A percentile compares a stretch with the other conserved stretches of the same genome.
phyloP scores from a whole-genome alignment of 2,888 invertebrate species.

The Andrena bucephala region DNA sequence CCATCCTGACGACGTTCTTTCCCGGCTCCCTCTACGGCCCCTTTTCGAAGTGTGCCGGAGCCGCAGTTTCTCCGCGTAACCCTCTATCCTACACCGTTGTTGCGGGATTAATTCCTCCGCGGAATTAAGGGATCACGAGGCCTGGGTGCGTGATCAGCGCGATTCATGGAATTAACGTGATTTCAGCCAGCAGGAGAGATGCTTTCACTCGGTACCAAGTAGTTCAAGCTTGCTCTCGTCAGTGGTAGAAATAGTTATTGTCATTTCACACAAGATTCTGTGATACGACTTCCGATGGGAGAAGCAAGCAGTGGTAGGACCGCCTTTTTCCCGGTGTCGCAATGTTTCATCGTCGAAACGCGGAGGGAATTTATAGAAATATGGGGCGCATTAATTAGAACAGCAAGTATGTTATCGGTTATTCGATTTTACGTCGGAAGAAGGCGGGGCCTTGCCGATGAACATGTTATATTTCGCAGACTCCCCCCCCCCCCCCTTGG shows the following conservation, averaged over 20 bases:
- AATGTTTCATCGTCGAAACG: no score
- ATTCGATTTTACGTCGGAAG: neutral
- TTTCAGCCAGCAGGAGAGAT: neutral
- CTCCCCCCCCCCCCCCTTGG: neutral
- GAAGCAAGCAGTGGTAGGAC: no score
- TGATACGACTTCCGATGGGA: no score
- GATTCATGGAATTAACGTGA: constrained; percentile 47
- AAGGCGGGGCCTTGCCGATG: neutral
- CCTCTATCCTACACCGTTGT: neutral
- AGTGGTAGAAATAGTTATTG: no score
- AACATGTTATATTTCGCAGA: constrained; percentile 22
- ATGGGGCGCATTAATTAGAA: neutral
- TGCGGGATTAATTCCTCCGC: constrained; percentile 29
- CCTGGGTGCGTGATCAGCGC: constrained; percentile 4
- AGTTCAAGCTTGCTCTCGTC: neutral
- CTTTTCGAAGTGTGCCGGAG: neutral
- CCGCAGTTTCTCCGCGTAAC: neutral
- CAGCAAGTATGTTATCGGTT: neutral
- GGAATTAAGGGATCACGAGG: constrained; percentile 40
- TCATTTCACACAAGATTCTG: no score
- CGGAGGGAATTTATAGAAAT: neutral
- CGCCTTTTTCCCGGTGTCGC: no score
- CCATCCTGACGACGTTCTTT: constrained; percentile 25
- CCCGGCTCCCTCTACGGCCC: constrained; percentile 16
- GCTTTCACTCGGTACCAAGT: constrained; percentile 20